Conservation (phyloP, 2,797 vertebrate species). For the Sebastolobus alascanus region DNA sequence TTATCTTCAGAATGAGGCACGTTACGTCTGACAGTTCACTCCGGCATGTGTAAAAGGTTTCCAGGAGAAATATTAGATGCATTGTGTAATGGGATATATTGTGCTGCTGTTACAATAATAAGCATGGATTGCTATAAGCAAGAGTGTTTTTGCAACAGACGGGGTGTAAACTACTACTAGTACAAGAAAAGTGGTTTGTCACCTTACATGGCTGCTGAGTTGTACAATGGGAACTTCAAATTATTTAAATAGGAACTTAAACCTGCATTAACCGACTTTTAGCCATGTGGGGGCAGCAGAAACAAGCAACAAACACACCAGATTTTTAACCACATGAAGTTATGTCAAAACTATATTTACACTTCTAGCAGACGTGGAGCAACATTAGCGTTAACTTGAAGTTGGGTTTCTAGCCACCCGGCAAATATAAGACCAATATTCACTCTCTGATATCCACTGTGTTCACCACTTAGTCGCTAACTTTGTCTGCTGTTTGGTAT, state of each 20-base stretch:
- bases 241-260: not conserved
- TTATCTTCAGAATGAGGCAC: constrained; percentile 45
- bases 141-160: not conserved
- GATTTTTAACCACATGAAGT: not conserved
- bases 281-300: constrained; percentile 7
- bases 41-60: constrained; percentile 17
- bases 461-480: no score
- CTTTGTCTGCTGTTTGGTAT: no score
- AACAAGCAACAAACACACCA: not conserved
- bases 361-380: not conserved
- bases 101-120: not conserved
- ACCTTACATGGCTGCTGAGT: not conserved
- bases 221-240: not conserved
- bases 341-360: not conserved
- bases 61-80: constrained; percentile 17
- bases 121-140: not conserved
- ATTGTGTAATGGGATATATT: constrained; percentile 21
- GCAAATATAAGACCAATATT: not conserved
- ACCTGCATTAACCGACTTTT: not conserved
- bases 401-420: rapidly evolving
- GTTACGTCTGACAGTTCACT: constrained; percentile 36
- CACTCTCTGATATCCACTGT: not conserved
- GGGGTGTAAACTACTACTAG: not conserved
- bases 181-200: not conserved
- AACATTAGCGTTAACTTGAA: not conserved